Evolutionary conservation across 2,888 invertebrate species (phyloP), one percentile per base, ranked within the genome.

Genomic region (Gastracanthus pulcherrimus): DNA sequence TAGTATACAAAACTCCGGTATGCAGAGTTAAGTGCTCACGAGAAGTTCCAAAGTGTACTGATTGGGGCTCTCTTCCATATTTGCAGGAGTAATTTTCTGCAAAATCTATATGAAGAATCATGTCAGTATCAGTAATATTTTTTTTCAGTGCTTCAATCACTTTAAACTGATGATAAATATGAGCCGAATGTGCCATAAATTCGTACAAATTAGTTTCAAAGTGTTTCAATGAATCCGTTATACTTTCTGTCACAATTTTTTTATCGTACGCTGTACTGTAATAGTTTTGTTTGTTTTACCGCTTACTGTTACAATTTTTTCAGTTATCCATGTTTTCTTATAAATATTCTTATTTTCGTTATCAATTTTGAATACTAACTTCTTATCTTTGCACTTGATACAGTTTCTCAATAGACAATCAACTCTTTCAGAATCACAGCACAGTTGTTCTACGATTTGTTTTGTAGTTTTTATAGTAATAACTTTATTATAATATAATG

Each of bases 101-200:
- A 74, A 74, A 74, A 74, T 74, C 72, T 3, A 74, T 74, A 19
- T 74, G 72, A 16, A 74, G 41, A 41, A 74, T 36, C 5, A 74
- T 41, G 16, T 60, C 36, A 2, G 74, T 31, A 45, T 41, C 7
- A 29, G 60, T 13, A 0, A 74, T 41, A 41, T 60, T 62, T 11
- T 45, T 38, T 74, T 74, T 74, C 45, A 74, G 29, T 45, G 4
- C 2, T 45, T n/a, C 16, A n/a, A n/a, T n/a, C n/a, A n/a, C n/a
- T n/a, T n/a, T n/a, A n/a, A n/a, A n/a, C n/a, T n/a, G n/a, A n/a
- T n/a, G n/a, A n/a, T n/a, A n/a, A n/a, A n/a, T n/a, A n/a, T n/a
- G n/a, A n/a, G n/a, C n/a, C n/a, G n/a, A n/a, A n/a, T n/a, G n/a
- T n/a, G n/a, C n/a, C n/a, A n/a, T n/a, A n/a, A n/a, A n/a, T n/a